phyloP scores from a whole-genome alignment of 2,888 invertebrate genomes.

The Drosophila ochracea region DNA sequence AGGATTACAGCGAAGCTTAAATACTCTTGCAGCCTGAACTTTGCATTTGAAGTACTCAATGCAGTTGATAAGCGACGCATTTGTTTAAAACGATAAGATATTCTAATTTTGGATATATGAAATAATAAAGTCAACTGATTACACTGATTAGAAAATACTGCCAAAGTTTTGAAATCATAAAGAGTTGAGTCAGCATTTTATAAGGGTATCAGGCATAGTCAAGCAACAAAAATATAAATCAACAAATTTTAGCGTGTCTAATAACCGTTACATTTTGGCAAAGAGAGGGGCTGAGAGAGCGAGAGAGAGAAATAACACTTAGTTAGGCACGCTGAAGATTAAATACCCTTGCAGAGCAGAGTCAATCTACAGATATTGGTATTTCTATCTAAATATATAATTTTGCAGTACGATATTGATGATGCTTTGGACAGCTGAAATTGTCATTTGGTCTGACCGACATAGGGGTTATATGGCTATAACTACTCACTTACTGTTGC shows the following conservation, averaged over 20 bases:
- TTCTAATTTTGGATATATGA: not conserved
- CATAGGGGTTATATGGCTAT: not conserved
- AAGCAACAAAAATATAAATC: slow-evolving; percentile 5
- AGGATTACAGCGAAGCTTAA: not conserved
- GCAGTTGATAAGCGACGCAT: not conserved
- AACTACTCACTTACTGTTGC: not conserved
- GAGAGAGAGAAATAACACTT: no score
- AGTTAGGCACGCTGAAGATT: not conserved
- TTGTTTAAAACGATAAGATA: not conserved
- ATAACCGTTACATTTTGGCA: slow-evolving; percentile 37
- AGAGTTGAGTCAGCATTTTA: not conserved
- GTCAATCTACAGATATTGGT: not conserved
- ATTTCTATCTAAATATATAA: not conserved
- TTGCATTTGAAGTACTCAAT: not conserved
- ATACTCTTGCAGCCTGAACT: not conserved
- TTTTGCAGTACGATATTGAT: not conserved
- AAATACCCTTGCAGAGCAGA: not conserved
- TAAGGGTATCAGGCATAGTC: slow-evolving; percentile 27
- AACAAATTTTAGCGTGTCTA: slow-evolving; percentile 58
- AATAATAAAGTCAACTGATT: not conserved
- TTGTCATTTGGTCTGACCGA: not conserved
- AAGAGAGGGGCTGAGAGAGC: slow-evolving; percentile 2
- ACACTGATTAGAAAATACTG: not conserved
- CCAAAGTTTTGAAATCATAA: not conserved
- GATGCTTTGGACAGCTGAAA: slow-evolving; percentile 2